Conservation (phyloP, 2,888 invertebrate genomes). For the Callinectes sapidus region DNA sequence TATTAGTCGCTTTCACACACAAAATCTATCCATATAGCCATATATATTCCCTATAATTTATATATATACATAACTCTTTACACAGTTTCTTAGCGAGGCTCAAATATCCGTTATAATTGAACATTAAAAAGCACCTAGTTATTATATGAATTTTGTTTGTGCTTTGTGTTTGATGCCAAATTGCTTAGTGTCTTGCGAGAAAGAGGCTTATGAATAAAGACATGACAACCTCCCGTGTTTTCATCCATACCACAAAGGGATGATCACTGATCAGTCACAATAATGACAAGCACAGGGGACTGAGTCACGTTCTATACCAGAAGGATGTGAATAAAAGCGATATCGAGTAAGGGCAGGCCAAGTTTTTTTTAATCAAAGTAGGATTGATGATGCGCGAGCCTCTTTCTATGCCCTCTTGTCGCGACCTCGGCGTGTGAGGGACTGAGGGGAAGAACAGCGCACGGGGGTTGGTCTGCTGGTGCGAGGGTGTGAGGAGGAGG, state of each 20-base stretch:
- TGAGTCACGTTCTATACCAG: background rate
- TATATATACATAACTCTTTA: background rate
- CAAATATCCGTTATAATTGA: background rate
- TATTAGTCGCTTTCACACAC: conserved; percentile 53
- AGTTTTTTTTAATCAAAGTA: conserved; percentile 1
- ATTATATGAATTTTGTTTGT: conserved; percentile 24
- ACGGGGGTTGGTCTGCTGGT: conserved; percentile 5
- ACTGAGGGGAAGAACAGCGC: conserved; percentile 50
- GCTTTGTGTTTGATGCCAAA: conserved; percentile 45
- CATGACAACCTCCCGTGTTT: conserved; percentile 61
- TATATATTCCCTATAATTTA: background rate
- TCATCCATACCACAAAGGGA: conserved; percentile 52
- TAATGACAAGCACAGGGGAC: background rate
- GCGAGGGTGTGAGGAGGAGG: conserved; percentile 33
- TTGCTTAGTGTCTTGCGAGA: conserved; percentile 52
- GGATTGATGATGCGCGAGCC: conserved; percentile 39
- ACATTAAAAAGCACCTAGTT: background rate
- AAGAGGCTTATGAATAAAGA: conserved; percentile 61
- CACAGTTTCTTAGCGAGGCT: conserved; percentile 22
- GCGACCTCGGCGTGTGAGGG: conserved; percentile 53
- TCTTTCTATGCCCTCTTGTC: conserved; percentile 63
- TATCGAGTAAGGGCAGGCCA: background rate
- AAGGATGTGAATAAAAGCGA: background rate
- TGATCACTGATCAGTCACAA: background rate
- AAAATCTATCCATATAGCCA: background rate